Conservation (phyloP, 2,797 vertebrate species). For the Aotus griseimembra region DNA sequence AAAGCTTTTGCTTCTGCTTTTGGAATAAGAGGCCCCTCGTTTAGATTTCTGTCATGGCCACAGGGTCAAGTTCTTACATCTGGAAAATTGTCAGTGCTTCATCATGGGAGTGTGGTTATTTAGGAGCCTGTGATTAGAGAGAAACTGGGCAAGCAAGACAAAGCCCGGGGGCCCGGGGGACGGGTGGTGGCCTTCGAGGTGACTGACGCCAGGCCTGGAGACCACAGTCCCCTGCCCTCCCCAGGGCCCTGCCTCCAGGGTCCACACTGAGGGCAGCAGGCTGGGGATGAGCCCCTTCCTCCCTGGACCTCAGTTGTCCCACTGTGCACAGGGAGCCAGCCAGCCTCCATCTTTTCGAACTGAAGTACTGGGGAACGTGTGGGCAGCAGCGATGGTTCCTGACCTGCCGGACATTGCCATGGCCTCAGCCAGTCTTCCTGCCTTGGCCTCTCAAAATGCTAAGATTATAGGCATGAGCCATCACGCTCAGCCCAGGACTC, state of each 20-base stretch:
- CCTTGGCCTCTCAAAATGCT: background rate
- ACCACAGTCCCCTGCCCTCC: background rate
- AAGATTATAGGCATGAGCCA: background rate
- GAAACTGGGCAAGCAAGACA: background rate
- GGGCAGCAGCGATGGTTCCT: fast-evolving
- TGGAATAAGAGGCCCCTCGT: background rate
- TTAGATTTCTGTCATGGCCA: background rate
- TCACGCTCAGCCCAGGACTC: background rate
- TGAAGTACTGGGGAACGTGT: fast-evolving
- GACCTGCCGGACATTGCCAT: fast-evolving
- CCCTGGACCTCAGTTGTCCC: background rate
- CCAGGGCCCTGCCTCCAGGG: no score
- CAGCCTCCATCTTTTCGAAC: background rate
- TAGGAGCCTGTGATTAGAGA: background rate
- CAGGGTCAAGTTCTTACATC: background rate
- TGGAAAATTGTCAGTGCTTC: background rate
- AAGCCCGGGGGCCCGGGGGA: background rate
- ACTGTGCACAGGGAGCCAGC: background rate
- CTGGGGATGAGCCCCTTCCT: background rate
- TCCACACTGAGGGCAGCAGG: background rate
- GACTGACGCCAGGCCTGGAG: background rate
- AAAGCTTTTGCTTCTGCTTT: background rate
- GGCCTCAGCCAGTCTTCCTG: background rate
- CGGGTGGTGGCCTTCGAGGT: background rate
- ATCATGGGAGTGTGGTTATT: background rate